A percentile compares a stretch with the other conserved stretches of the same genome.
phyloP scores from a whole-genome alignment of 2,797 vertebrate species.

The Chloroceryle amazona region DNA sequence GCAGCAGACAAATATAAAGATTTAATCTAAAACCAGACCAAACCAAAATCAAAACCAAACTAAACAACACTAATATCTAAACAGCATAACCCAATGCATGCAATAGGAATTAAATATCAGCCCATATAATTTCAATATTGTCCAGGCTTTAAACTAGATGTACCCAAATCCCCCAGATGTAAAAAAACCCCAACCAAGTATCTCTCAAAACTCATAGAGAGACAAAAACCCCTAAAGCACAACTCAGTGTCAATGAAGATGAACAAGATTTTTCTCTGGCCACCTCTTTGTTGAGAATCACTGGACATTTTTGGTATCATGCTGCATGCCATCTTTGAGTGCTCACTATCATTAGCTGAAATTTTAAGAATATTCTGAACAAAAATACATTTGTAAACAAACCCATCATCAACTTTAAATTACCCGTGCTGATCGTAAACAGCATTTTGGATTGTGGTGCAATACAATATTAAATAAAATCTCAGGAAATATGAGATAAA shows the following conservation, averaged over 20 bases:
- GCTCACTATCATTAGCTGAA: neutral
- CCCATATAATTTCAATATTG: neutral
- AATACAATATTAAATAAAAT: neutral
- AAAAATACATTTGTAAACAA: neutral
- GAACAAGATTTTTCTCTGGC: neutral
- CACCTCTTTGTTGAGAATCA: neutral
- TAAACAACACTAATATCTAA: neutral
- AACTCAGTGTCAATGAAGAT: neutral
- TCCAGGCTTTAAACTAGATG: neutral
- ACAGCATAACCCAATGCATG: neutral
- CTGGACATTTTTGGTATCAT: neutral
- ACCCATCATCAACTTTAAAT: neutral
- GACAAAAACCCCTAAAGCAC: neutral
- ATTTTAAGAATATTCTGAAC: neutral
- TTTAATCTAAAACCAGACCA: neutral
- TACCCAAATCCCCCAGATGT: neutral
- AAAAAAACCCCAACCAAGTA: neutral
- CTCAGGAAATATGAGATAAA: neutral
- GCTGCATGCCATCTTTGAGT: neutral
- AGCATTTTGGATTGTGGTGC: neutral
- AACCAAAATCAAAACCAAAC: neutral
- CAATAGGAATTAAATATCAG: neutral
- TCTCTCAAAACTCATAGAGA: neutral
- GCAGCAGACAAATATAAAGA: neutral
- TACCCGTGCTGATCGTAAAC: neutral